A percentile compares a stretch with the other conserved stretches of the same genome.
phyloP scores from a whole-genome alignment of 2,888 invertebrate genomes.

The Orthosia cruda region DNA sequence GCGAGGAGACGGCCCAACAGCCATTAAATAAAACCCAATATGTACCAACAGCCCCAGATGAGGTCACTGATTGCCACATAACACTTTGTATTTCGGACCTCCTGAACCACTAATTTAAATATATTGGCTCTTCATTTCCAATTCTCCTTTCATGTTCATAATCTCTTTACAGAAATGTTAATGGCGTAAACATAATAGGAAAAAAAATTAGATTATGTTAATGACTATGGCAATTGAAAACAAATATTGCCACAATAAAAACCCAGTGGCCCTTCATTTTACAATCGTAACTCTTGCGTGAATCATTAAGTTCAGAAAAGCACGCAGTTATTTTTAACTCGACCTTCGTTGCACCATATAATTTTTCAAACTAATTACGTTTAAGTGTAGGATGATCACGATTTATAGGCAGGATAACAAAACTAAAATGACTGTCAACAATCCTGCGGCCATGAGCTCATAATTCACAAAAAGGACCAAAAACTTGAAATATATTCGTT shows the following conservation, averaged over 20 bases:
- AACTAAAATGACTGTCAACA: slow-evolving; percentile 77
- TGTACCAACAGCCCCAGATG: slow-evolving; percentile 80
- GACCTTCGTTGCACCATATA: slow-evolving; percentile 68
- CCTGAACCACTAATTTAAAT: slow-evolving; percentile 75
- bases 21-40: slow-evolving; percentile 78
- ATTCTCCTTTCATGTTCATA: slow-evolving; percentile 16
- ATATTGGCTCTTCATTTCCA: slow-evolving; percentile 57
- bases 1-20: slow-evolving; percentile 61
- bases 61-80: slow-evolving; percentile 85
- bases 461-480: slow-evolving; percentile 70
- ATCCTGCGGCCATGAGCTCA: slow-evolving; percentile 61
- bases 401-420: slow-evolving; percentile 72
- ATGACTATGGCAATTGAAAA: slow-evolving; percentile 13
- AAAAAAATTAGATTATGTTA: background rate
- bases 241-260: slow-evolving; percentile 31
- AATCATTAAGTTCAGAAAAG: slow-evolving; percentile 73
- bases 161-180: background rate
- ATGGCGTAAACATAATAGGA: background rate
- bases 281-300: slow-evolving; percentile 57
- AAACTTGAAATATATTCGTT: slow-evolving; percentile 66
- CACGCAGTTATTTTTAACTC: slow-evolving; percentile 71
- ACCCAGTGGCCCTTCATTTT: slow-evolving; percentile 35
- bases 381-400: slow-evolving; percentile 69
- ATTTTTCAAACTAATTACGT: slow-evolving; percentile 74
- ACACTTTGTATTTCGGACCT: slow-evolving; percentile 75